phyloP scores from a whole-genome alignment of 2,113 vertebrate genomes.

The Sialia sialis region DNA sequence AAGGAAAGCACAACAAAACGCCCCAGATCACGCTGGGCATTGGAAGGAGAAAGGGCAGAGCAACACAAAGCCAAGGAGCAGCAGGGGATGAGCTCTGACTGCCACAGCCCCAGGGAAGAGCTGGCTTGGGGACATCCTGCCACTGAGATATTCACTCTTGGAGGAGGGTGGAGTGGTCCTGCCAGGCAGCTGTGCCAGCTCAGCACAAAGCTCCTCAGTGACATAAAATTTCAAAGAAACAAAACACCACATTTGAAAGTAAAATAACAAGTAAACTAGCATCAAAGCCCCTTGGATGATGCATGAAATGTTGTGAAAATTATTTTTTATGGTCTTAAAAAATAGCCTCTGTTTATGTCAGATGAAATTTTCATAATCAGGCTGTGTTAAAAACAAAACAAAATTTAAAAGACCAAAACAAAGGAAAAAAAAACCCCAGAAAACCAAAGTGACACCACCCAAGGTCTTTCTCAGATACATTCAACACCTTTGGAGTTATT shows the following conservation, averaged over 20 bases:
- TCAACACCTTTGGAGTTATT: background rate
- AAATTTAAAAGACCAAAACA: background rate
- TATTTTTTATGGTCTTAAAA: background rate
- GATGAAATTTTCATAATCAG: background rate
- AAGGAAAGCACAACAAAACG: background rate
- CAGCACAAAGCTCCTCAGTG: background rate
- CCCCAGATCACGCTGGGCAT: background rate
- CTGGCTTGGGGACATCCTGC: accelerated
- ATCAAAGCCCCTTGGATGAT: background rate
- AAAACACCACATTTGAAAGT: background rate
- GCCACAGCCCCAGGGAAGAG: background rate
- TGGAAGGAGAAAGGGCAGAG: background rate
- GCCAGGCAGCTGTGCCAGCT: background rate
- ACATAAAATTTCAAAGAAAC: background rate
- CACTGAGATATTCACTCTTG: background rate
- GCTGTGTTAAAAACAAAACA: background rate
- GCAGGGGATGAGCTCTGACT: background rate
- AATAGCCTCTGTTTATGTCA: background rate
- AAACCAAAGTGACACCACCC: background rate
- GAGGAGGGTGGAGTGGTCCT: background rate
- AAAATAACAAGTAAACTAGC: background rate
- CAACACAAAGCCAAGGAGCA: accelerated
- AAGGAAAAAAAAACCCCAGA: background rate
- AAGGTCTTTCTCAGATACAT: background rate
- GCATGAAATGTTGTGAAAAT: background rate